Evolutionary conservation across 2,113 vertebrate species (phyloP).

Genomic region (Mionectes macconnelli): DNA sequence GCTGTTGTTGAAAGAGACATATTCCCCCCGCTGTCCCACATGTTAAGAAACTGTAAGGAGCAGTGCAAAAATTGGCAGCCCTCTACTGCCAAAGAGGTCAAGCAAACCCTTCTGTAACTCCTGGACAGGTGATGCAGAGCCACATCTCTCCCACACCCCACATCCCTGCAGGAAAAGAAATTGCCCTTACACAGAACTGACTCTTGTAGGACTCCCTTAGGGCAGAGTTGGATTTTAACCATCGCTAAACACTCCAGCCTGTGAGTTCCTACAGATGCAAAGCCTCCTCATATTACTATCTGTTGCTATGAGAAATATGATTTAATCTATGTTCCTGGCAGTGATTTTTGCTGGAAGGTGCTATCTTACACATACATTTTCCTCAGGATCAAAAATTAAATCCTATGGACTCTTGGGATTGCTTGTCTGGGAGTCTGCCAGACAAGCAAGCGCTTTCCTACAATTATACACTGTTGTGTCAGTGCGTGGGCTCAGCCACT

Average conservation of each 20-base stretch:
- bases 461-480: slow-evolving; percentile 15
- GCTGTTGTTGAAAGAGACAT: neutral
- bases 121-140: neutral
- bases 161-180: neutral
- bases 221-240: neutral
- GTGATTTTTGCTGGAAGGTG: slow-evolving; percentile 16
- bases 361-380: neutral
- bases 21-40: neutral
- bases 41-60: neutral
- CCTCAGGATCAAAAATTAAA: slow-evolving; percentile 42
- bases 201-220: neutral
- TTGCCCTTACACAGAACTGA: neutral
- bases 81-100: neutral
- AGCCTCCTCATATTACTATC: neutral
- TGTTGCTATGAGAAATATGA: neutral
- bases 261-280: neutral
- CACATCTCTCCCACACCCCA: neutral
- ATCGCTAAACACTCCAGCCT: neutral
- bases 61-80: neutral
- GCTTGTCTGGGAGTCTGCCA: slow-evolving; percentile 50
- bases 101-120: neutral
- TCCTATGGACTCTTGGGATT: slow-evolving; percentile 37
- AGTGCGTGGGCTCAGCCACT: slow-evolving; percentile 22
- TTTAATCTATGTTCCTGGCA: neutral
- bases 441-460: neutral